Evolutionary conservation across 2,888 invertebrate species (phyloP), one percentile per base, ranked within the genome.

Genomic region (Orchesellides sinensis): DNA sequence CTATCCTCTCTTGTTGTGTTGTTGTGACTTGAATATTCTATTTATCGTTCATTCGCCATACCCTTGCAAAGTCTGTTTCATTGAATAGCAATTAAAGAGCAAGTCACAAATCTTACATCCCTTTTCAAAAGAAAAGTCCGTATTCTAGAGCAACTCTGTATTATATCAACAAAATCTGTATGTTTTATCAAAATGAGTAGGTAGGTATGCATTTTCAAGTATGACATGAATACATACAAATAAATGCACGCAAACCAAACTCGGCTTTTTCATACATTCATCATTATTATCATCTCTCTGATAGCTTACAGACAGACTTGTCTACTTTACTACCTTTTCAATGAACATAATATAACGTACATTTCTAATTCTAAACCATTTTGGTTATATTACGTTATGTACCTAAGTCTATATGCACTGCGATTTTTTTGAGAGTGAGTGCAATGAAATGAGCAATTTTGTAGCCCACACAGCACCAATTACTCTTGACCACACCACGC

Each of bases 191-290:
- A n/a, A n/a, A n/a, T n/a, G n/a, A n/a, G n/a, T n/a, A n/a, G n/a
- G n/a, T 40, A 40, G 10, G 10, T 8, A 40, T 77, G 59, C 61
- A 61, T 40, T 78, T 68, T 47, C 23, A 49, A 59, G 68, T 23
- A 59, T 78, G 78, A 69, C 78, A 78, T 78, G 78, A 78, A 69
- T 78, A 61, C 78, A 78, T 69, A 77, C 23, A 54, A 27, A 77
- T 68, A 68, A 75, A 54, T 54, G 54, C 40, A 40, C 10, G 40
- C 10, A n/a, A 25, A 23, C 12, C n/a, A n/a, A n/a, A 52, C 32
- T 35, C 19, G 35, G 49, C 32, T 54, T 69, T n/a, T n/a, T n/a
- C 29, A 52, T 27, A 56, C 40, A 56, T 56, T 40, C 56, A 54
- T 40, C 70, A 40, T 56, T 25, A 69, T 70, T 40, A 45, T 65